Base-by-base conservation (phyloP, 2,797 vertebrate species). In the Bufotes viridis region DNA sequence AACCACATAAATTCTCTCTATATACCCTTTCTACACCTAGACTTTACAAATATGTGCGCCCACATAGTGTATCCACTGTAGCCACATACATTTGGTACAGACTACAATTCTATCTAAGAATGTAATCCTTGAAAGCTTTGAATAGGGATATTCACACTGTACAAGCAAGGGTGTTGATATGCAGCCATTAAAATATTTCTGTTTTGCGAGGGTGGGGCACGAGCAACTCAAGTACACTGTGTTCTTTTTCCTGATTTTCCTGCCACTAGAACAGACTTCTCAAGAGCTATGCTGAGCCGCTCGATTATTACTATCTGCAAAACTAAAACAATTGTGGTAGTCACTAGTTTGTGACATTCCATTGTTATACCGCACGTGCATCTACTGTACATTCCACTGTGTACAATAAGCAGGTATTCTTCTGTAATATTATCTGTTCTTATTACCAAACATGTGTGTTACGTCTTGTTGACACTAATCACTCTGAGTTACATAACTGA, bases 241-340 rank as follows among this genome's bases (percentile, higher is more conserved):
- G 84, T 78, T 85, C 74, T 75, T 58, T 75, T 76, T 85, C 82
- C 42, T 85, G 55, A 83, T 83, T 83, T 58, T 74, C 26, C 29
- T 57, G 69, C 65, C 60, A 49, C 57, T 53, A 49, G 58, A 75
- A 76, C 74, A 63, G 9, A 78, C 51, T 49, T 85, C 83, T 61
- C 20, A 65, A 51, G 72, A 85, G 61, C 20, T 63, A 26, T 51
- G 58, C 29, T 51, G 49, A 20, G 74, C n/a, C 74, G 24, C 74
- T 53, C 1, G 12, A 51, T 78, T 51, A 78, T 78, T 24, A n/a
- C 12, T 17, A 85, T 85, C 75, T 53, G 42, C 60, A 65, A 67
- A 65, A 61, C 17, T 29, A 84, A 61, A 55, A 78, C 60, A 85
- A 76, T 49, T 29, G 58, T 55, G 42, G 6, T 65, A 65, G 49